Percentiles rank a stretch among this genome's conserved stretches.
Evolutionary conservation across 1,140 invertebrate species (phyloP).

Genomic region (Drosophila subpulchrella): DNA sequence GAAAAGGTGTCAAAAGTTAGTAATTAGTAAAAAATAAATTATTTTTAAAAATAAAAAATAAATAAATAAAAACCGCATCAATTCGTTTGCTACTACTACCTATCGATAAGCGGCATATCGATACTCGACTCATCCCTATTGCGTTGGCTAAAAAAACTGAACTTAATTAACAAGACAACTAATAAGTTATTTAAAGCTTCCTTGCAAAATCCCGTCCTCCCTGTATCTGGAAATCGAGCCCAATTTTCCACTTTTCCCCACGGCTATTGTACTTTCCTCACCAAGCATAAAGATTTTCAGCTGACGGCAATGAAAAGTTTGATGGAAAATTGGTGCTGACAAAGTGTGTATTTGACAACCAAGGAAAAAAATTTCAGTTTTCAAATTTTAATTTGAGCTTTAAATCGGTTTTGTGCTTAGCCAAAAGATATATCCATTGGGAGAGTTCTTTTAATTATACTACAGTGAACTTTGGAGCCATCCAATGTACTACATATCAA

Average conservation of each 20-base stretch:
- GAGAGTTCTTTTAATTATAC: neutral
- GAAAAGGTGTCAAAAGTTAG: neutral
- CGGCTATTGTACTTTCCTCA: neutral
- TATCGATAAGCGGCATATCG: slow-evolving; percentile 19
- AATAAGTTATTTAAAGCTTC: slow-evolving; percentile 11
- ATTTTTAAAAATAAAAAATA: neutral
- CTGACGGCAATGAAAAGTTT: slow-evolving; percentile 12
- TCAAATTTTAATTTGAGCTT: slow-evolving; percentile 20
- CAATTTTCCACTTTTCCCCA: neutral
- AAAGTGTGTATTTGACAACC: slow-evolving; percentile 32
- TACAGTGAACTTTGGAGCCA: neutral
- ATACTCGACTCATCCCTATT: slow-evolving; percentile 23
- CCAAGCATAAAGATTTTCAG: neutral
- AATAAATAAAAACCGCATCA: neutral
- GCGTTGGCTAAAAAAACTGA: slow-evolving; percentile 21
- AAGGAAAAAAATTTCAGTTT: slow-evolving; percentile 13
- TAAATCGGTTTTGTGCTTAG: neutral
- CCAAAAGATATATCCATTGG: neutral
- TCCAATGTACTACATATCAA: neutral
- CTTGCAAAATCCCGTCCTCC: slow-evolving; percentile 1
- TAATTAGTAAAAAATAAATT: neutral
- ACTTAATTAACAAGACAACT: slow-evolving; percentile 22
- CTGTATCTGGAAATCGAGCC: neutral
- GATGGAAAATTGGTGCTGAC: slow-evolving; percentile 23
- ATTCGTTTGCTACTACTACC: neutral